Percentiles rank a stretch among this genome's conserved stretches.
These are phyloP conservation scores for Drosophila acutilabella DNA, from an alignment of 2,888 invertebrate genomes.

Conservation along the genomic window DNA sequence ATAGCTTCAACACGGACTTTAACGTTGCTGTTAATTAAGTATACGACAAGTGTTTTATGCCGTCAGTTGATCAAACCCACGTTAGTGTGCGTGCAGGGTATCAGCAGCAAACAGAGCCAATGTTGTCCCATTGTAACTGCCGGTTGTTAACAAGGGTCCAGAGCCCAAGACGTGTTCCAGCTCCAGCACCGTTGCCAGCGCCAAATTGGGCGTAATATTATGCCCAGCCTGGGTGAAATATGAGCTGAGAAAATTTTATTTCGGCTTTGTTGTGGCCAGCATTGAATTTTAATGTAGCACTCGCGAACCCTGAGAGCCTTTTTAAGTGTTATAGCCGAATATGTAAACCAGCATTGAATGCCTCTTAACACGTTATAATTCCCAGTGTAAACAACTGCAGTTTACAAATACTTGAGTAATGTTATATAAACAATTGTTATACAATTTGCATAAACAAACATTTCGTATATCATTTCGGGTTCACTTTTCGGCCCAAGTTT, in stretches of 20 bases:
- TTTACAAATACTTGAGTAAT: constrained; percentile 3
- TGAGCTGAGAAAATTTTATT: constrained; percentile 80
- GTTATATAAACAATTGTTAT: not conserved
- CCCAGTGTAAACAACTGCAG: constrained; percentile 20
- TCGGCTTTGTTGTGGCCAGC: constrained; percentile 60
- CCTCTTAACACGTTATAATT: constrained; percentile 11
- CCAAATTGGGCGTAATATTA: constrained; percentile 79
- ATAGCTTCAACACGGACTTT: not conserved
- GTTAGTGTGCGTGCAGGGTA: constrained; percentile 21
- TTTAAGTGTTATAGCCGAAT: constrained; percentile 54
- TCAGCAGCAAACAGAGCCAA: constrained; percentile 53
- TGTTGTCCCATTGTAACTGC: constrained; percentile 75
- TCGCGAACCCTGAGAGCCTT: constrained; percentile 45
- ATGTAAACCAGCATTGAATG: constrained; percentile 29
- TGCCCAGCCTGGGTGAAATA: constrained; percentile 75
- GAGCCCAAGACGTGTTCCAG: constrained; percentile 65
- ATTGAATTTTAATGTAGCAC: constrained; percentile 58
- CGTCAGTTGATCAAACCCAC: constrained; percentile 11
- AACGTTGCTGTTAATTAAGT: not conserved
- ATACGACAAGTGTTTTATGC: not conserved
- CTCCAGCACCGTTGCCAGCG: constrained; percentile 68
- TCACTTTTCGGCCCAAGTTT: constrained; percentile 25
- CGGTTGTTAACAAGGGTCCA: constrained; percentile 74
- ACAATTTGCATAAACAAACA: constrained; percentile 11
- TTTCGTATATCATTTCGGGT: constrained; percentile 16